A percentile compares a stretch with the other conserved stretches of the same genome.
Evolutionary conservation across 1,140 invertebrate species (phyloP).

Genomic region (Cyclargus thomasi): DNA sequence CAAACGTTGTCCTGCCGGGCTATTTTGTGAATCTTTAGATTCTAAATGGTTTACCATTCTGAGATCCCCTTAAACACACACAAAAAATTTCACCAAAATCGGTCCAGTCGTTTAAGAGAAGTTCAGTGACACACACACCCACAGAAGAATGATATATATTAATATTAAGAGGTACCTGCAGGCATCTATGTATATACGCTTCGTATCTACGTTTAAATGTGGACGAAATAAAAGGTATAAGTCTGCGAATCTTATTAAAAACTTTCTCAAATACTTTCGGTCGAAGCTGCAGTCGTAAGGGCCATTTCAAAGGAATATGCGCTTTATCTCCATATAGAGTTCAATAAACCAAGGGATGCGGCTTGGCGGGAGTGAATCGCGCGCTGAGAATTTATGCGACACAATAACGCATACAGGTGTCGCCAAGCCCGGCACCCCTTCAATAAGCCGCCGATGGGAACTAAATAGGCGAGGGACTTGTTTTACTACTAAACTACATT

Average conservation of each 20-base stretch:
- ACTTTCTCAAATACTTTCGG: conserved; percentile 16
- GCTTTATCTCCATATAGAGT: conserved; percentile 57
- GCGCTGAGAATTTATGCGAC: conserved; percentile 60
- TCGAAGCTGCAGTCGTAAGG: conserved; percentile 35
- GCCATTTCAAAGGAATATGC: conserved; percentile 40
- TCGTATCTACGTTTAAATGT: no score
- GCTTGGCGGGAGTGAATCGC: conserved; percentile 49
- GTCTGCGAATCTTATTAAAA: neutral
- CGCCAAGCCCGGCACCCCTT: conserved; percentile 52
- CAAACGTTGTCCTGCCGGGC: no score
- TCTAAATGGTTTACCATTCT: no score
- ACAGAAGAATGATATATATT: no score
- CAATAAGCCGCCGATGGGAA: conserved; percentile 57
- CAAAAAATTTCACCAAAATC: no score
- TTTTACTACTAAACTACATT: conserved; percentile 15
- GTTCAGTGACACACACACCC: no score
- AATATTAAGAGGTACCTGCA: no score
- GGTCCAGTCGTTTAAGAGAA: no score
- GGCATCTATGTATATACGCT: no score
- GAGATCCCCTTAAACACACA: no score
- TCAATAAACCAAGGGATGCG: conserved; percentile 61
- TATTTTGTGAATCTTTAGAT: no score
- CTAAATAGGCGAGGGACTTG: conserved; percentile 46
- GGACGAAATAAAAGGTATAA: no score
- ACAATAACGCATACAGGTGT: conserved; percentile 72